These are phyloP conservation scores for Marcusenius ussheri DNA, from an alignment of 2,113 vertebrate species.

Conservation along the genomic window DNA sequence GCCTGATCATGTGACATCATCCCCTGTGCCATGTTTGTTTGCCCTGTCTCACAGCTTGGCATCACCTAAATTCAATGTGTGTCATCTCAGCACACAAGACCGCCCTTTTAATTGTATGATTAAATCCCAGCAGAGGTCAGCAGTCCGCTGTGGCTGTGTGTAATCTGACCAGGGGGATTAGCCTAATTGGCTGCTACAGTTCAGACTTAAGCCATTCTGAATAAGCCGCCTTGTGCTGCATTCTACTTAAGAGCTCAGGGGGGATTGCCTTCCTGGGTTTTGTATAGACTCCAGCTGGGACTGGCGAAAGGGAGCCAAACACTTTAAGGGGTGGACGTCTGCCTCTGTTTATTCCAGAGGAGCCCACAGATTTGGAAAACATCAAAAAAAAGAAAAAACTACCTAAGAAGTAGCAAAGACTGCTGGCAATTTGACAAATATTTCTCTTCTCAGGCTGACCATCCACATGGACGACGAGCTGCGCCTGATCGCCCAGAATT, in stretches of 20 bases:
- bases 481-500: slow-evolving; percentile 94
- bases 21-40: background rate
- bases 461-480: slow-evolving; percentile 98
- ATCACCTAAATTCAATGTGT: background rate
- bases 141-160: background rate
- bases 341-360: background rate
- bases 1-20: background rate
- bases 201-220: slow-evolving; percentile 19
- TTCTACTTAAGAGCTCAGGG: background rate
- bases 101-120: background rate
- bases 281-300: background rate
- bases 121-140: background rate
- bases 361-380: background rate
- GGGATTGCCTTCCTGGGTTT: background rate
- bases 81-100: background rate
- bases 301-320: background rate
- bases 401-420: background rate
- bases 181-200: slow-evolving; percentile 25
- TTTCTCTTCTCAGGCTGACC: slow-evolving; percentile 67
- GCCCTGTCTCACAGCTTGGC: background rate
- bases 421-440: background rate
- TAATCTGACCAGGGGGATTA: slow-evolving; percentile 22
- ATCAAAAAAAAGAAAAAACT: background rate
- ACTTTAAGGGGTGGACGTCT: background rate
- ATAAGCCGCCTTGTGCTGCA: background rate